A percentile compares a stretch with the other conserved stretches of the same genome.
Conservation (phyloP, 1,140 invertebrate genomes). For the Brachionus manjavacas region DNA sequence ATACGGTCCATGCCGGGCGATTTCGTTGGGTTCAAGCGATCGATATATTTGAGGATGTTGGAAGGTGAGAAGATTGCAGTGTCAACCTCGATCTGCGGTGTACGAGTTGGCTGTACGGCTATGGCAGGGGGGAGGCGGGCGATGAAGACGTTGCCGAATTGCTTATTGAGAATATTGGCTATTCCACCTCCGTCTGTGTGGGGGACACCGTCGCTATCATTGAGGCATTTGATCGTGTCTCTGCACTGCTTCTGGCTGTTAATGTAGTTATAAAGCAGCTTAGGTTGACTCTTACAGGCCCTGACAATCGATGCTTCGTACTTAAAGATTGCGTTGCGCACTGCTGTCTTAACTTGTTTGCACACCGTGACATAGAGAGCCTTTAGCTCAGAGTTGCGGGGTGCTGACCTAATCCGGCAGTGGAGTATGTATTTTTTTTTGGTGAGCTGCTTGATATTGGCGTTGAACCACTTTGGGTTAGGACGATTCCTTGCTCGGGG, state of each 20-base stretch:
- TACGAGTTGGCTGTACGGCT: no score
- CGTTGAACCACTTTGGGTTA: not conserved
- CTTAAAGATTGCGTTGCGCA: not conserved
- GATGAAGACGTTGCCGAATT: no score
- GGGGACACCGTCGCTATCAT: not conserved
- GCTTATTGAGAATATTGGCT: no score
- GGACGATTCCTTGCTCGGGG: not conserved
- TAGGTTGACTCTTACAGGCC: not conserved
- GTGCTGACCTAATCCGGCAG: not conserved
- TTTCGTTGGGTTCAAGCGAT: no score
- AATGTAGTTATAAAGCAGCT: not conserved
- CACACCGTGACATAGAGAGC: not conserved
- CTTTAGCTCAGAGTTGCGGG: not conserved
- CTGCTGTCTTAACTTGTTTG: not conserved
- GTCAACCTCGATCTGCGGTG: no score
- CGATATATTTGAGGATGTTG: no score
- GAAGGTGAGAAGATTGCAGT: no score
- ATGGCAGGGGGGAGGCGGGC: no score
- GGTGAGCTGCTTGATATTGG: not conserved
- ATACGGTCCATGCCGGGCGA: no score
- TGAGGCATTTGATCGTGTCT: not conserved
- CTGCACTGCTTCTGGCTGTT: not conserved
- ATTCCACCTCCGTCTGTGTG: not conserved
- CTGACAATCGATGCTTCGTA: not conserved
- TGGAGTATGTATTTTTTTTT: not conserved